phyloP scores from a whole-genome alignment of 1,140 invertebrate species.

The Luehdorfia chinensis region DNA sequence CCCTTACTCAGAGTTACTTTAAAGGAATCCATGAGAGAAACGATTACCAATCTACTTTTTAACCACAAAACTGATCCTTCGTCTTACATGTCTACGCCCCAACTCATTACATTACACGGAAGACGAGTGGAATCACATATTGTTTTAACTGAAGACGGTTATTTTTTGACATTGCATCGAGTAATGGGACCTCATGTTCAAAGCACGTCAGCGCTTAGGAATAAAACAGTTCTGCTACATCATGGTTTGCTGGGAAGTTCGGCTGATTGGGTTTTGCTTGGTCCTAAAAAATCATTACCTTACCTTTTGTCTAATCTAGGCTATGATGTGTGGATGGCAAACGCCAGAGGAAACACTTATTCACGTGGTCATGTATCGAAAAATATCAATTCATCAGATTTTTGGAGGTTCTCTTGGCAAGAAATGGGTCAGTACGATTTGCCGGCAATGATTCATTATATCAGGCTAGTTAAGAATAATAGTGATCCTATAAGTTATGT shows the following conservation, averaged over 20 bases:
- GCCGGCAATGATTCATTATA: conserved; percentile 84
- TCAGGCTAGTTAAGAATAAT: conserved; percentile 76
- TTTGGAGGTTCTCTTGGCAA: conserved; percentile 82
- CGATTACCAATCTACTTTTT: no score
- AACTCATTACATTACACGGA: conserved; percentile 80
- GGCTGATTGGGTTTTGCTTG: conserved; percentile 85
- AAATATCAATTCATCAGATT: conserved; percentile 65
- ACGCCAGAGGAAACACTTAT: conserved; percentile 81
- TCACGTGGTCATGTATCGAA: conserved; percentile 73
- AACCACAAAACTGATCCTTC: conserved; percentile 30
- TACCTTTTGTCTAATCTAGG: conserved; percentile 79
- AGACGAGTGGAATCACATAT: conserved; percentile 82
- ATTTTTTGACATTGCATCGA: conserved; percentile 79
- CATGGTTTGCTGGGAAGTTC: conserved; percentile 88
- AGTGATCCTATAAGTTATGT: conserved; percentile 78
- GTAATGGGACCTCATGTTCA: conserved; percentile 69
- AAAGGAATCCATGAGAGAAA: no score
- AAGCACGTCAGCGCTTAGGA: conserved; percentile 13
- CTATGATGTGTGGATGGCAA: conserved; percentile 83
- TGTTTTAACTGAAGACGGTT: conserved; percentile 76
- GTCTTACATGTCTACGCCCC: conserved; percentile 51
- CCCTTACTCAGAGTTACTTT: no score
- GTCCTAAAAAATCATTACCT: conserved; percentile 80
- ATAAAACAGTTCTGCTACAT: conserved; percentile 80
- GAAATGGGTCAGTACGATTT: conserved; percentile 86